phyloP scores from a whole-genome alignment of 2,113 vertebrate genomes.

The Dicentrarchus labrax region DNA sequence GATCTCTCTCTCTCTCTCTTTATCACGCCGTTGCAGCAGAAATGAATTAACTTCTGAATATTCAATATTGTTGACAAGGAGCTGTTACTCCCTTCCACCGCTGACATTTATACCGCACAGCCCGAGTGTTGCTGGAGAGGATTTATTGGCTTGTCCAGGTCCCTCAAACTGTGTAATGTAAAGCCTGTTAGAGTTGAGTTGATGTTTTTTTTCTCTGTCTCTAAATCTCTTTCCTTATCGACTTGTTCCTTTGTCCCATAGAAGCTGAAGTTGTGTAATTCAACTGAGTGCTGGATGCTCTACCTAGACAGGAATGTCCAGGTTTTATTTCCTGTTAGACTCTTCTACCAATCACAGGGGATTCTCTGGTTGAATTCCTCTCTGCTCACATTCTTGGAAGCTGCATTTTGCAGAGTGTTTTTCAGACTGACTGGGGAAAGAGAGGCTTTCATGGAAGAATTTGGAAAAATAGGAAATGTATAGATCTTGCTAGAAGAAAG shows the following conservation, averaged over 20 bases:
- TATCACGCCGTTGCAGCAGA: slow-evolving; percentile 69
- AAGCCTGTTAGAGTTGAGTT: slow-evolving; percentile 41
- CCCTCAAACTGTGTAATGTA: slow-evolving; percentile 58
- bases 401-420: slow-evolving; percentile 29
- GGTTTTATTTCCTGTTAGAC: slow-evolving; percentile 68
- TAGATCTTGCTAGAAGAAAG: slow-evolving; percentile 63
- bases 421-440: slow-evolving; percentile 23
- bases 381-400: slow-evolving; percentile 50
- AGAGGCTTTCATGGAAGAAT: slow-evolving; percentile 38
- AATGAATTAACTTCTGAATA: slow-evolving; percentile 79
- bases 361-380: slow-evolving; percentile 61
- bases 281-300: slow-evolving; percentile 21
- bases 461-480: slow-evolving; percentile 54
- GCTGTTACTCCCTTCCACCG: slow-evolving; percentile 46
- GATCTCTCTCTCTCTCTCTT: slow-evolving; percentile 59
- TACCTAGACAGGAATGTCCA: slow-evolving; percentile 68
- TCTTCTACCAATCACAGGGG: slow-evolving; percentile 51
- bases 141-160: slow-evolving; percentile 72
- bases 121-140: slow-evolving; percentile 38
- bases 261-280: slow-evolving; percentile 19
- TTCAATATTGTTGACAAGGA: slow-evolving; percentile 80
- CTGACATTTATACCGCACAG: slow-evolving; percentile 67
- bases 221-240: slow-evolving; percentile 50
- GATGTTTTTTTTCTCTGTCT: slow-evolving; percentile 14
- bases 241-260: slow-evolving; percentile 16